A percentile compares a stretch with the other conserved stretches of the same genome.
Evolutionary conservation across 2,888 invertebrate genomes (phyloP).

Genomic region (Drosophila diplacantha): DNA sequence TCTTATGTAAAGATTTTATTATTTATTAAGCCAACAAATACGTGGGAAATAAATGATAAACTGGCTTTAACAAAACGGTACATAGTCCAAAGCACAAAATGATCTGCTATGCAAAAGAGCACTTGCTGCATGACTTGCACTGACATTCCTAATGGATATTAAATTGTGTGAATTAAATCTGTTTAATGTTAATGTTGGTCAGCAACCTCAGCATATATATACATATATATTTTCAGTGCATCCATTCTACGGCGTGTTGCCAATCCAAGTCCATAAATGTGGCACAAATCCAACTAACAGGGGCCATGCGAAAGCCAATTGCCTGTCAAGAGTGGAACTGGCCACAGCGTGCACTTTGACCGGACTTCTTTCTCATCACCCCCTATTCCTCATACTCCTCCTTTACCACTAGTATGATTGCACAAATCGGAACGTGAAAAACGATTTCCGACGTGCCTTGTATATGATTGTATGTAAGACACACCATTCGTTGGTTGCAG

Average conservation of each 20-base stretch:
- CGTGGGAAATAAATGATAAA: neutral
- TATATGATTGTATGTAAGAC: neutral
- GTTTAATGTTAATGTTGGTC: no score
- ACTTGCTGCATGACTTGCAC: no score
- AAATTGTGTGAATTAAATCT: no score
- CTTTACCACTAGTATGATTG: constrained; percentile 10
- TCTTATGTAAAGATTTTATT: neutral
- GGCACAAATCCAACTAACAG: constrained; percentile 11
- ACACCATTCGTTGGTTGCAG: constrained; percentile 6
- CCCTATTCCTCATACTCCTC: neutral
- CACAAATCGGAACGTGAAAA: constrained; percentile 41
- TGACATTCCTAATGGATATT: no score
- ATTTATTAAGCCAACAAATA: neutral
- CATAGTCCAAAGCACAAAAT: no score
- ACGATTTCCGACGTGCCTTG: constrained; percentile 25
- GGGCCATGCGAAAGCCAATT: constrained; percentile 49
- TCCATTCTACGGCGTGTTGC: neutral
- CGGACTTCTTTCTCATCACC: neutral
- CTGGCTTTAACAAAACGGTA: neutral
- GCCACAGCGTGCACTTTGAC: constrained; percentile 35
- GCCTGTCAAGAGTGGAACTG: constrained; percentile 38
- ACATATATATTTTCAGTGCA: constrained; percentile 3
- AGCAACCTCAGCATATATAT: no score
- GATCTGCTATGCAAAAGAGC: no score
- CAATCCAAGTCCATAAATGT: neutral